A percentile compares a stretch with the other conserved stretches of the same genome.
These are phyloP conservation scores for Apostichopus parvimensis DNA, from an alignment of 35 echinoderm and acorn worm species.

Conservation along the genomic window DNA sequence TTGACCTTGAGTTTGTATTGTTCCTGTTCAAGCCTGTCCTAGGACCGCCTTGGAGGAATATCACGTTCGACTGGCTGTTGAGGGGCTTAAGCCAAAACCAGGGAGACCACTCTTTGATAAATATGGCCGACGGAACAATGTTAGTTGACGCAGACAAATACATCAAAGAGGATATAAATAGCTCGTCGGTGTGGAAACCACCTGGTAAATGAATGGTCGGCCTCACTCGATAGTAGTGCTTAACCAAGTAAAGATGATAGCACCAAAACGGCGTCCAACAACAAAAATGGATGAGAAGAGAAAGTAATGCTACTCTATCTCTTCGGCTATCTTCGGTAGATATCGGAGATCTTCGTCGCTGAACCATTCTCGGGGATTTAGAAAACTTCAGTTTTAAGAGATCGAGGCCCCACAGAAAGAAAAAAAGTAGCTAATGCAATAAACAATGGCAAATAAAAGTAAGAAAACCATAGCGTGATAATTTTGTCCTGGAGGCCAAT, in stretches of 20 bases:
- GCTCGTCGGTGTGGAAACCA: constrained; percentile 26
- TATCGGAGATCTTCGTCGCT: background rate
- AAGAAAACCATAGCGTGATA: constrained; percentile 29
- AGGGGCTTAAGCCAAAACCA: background rate
- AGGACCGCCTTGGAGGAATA: too few relatives aligned
- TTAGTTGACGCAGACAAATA: constrained; percentile 21
- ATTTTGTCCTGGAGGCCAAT: constrained; percentile 37
- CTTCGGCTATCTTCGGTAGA: constrained; percentile 1
- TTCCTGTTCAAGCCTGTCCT: background rate
- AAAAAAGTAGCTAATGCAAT: constrained; percentile 38
- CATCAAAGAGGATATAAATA: constrained; percentile 22
- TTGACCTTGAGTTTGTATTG: background rate
- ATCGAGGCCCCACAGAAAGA: constrained; percentile 20
- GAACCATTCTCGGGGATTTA: background rate
- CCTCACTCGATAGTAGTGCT: constrained; percentile 15
- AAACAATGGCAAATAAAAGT: constrained; percentile 24
- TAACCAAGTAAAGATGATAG: background rate
- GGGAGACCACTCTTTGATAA: constrained; percentile 9
- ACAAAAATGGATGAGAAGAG: constrained; percentile 29
- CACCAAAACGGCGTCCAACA: constrained; percentile 52
- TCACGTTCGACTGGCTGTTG: constrained; percentile 1
- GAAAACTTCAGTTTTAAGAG: background rate
- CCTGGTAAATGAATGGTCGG: constrained; percentile 37
- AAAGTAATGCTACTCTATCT: constrained; percentile 8
- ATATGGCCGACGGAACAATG: constrained; percentile 16